Percentiles rank a stretch among this genome's conserved stretches.
Conservation (phyloP, 2,113 vertebrate species). For the Ameiurus melas region DNA sequence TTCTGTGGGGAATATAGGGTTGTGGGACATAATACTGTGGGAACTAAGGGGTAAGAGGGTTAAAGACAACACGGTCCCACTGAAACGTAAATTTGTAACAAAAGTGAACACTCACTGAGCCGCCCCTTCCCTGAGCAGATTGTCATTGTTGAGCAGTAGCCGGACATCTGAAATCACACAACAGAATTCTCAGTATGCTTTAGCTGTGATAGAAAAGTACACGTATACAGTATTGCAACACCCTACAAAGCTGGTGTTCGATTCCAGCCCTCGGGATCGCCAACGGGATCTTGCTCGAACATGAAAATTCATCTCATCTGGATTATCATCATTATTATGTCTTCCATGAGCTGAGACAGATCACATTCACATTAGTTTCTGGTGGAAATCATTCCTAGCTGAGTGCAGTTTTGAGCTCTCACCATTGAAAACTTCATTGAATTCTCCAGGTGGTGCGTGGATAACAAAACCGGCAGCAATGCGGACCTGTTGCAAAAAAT, state of each 20-base stretch:
- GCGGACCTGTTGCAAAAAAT: slow-evolving; percentile 74
- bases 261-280: not conserved
- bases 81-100: not conserved
- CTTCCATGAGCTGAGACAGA: too few relatives aligned
- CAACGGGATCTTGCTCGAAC: not conserved
- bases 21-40: too few relatives aligned
- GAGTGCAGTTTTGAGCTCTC: slow-evolving; percentile 47
- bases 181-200: not conserved
- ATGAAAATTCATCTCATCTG: too few relatives aligned
- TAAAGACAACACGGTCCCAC: not conserved
- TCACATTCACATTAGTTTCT: not conserved
- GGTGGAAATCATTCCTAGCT: too few relatives aligned
- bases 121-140: slow-evolving; percentile 92
- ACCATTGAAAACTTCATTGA: slow-evolving; percentile 98
- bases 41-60: too few relatives aligned
- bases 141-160: slow-evolving; percentile 90
- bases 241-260: not conserved
- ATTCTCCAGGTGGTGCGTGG: slow-evolving; percentile 93
- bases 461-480: slow-evolving; percentile 92
- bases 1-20: too few relatives aligned
- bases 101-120: slow-evolving; percentile 80
- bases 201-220: not conserved
- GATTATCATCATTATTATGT: not conserved
- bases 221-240: not conserved
- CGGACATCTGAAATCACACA: slow-evolving; percentile 82